Evolutionary conservation across 2,797 vertebrate species (phyloP), one percentile per base, ranked within the genome.

Genomic region (Poecilia wingei): DNA sequence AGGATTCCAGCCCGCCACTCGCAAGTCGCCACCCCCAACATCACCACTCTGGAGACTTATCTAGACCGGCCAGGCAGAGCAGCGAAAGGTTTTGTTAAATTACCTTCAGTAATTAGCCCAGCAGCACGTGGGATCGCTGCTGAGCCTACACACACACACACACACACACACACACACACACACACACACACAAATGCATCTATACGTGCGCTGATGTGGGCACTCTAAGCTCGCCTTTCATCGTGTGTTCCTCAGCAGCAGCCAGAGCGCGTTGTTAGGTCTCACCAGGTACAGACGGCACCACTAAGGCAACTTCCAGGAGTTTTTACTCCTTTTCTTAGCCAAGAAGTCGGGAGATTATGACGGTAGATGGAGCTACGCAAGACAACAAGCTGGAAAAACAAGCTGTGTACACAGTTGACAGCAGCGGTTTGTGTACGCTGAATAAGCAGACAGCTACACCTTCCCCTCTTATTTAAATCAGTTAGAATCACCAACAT

Each of bases 11-110:
- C 55, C 5, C 46, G 31, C 76, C 59, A 45, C n/a, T 74, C 61
- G 22, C 3, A 20, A 6, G 14, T 47, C 4, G 39, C 64, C 41
- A 79, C 83, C 53, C 71, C 70, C 82, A 69, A 61, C 69, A 41
- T 72, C 45, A 28, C 72, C 86, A 75, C 88, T 80, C 78, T 0
- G n/a, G 86, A 84, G 91, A 92, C 72, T 95, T 95, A 96, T 96
- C 95, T 94, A 75, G 89, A 86, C 89, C 47, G 91, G 86, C 92
- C 94, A 96, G 94, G 93, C 94, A 87, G 82, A 93, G 92, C 82
- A 57, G 87, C 87, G 49, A 89, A 91, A 93, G 90, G 88, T 92
- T 93, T 85, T 77, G 77, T 93, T 93, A 87, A 96, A 95, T 95
- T 94, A 94, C 92, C 91, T 91, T 72, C 76, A 87, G 90, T 93